phyloP scores from a whole-genome alignment of 1,140 invertebrate genomes.

The Nylanderia fulva region DNA sequence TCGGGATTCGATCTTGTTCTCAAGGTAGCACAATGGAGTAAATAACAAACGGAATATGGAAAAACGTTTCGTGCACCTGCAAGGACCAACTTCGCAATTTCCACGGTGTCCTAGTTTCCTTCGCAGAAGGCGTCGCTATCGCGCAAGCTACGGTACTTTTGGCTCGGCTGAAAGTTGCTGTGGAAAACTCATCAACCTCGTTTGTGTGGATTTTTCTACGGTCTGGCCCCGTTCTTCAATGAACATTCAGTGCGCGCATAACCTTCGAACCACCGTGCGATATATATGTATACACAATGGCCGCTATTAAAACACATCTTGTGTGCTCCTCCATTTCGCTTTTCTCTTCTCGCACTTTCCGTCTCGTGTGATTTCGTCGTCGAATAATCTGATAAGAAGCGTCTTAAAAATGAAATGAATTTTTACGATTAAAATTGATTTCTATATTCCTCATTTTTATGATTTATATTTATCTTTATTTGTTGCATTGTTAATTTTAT shows the following conservation, averaged over 20 bases:
- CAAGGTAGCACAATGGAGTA: conserved; percentile 39
- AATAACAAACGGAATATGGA: conserved; percentile 47
- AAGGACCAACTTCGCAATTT: conserved; percentile 66
- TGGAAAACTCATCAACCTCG: conserved; percentile 65
- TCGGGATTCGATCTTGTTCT: neutral
- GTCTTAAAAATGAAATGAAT: neutral
- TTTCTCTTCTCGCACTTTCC: neutral
- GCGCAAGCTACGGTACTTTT: conserved; percentile 26
- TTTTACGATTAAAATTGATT: too few species aligned
- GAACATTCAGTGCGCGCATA: conserved; percentile 31
- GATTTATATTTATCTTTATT: neutral
- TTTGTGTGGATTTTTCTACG: conserved; percentile 47
- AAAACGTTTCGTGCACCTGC: conserved; percentile 69
- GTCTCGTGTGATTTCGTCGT: neutral
- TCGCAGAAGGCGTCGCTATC: conserved; percentile 17
- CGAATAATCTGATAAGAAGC: neutral
- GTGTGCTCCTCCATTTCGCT: neutral
- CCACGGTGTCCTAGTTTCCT: conserved; percentile 68
- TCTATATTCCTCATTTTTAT: neutral
- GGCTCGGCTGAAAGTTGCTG: conserved; percentile 51
- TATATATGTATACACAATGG: neutral
- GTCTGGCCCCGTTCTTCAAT: conserved; percentile 21
- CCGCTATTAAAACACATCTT: neutral
- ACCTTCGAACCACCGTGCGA: conserved; percentile 2
- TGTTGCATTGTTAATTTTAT: neutral